Conservation (phyloP, 2,888 invertebrate species). For the Volucella bombylans region DNA sequence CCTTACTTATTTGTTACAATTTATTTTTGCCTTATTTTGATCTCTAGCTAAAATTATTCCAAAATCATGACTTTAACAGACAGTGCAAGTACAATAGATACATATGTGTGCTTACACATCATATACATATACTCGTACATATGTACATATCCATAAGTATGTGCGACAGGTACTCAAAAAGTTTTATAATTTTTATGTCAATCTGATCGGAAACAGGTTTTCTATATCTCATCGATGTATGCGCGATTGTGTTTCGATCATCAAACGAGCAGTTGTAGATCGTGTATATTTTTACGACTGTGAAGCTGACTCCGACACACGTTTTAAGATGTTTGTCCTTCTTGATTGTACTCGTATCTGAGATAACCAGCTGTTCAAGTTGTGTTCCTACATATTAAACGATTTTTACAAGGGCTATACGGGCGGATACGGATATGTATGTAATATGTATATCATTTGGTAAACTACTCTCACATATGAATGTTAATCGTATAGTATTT, state of each 20-base stretch:
- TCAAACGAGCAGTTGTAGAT: neutral
- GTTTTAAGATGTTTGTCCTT: constrained; percentile 11
- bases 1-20: no score
- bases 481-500: neutral
- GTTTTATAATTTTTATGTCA: constrained; percentile 9
- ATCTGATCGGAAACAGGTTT: constrained; percentile 27
- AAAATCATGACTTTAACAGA: neutral
- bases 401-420: neutral
- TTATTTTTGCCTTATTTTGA: neutral
- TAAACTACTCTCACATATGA: neutral
- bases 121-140: neutral
- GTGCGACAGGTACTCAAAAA: neutral
- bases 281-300: no score
- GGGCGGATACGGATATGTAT: neutral
- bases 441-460: neutral
- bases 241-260: neutral
- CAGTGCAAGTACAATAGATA: no score
- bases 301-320: constrained; percentile 14
- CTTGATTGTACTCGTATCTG: constrained; percentile 6
- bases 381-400: neutral
- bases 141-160: neutral
- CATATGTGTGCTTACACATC: no score
- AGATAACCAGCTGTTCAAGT: constrained; percentile 40
- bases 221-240: neutral
- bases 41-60: neutral